phyloP scores from a whole-genome alignment of 2,113 vertebrate genomes.

The Bombycilla garrulus region DNA sequence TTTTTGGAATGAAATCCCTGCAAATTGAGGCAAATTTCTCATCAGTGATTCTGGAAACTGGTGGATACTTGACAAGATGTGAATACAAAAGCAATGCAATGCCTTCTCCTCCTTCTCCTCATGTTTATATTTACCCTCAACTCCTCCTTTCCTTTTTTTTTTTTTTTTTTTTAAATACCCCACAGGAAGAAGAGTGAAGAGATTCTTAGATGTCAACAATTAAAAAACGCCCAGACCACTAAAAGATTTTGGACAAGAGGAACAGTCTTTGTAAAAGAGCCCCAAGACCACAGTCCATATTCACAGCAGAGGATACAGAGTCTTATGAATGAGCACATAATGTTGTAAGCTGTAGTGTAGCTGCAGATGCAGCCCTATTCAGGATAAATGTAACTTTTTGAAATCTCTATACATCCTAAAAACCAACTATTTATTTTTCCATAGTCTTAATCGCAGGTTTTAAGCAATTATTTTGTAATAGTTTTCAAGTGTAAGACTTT shows the following conservation, averaged over 20 bases:
- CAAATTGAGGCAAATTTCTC: not conserved
- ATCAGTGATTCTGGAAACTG: not conserved
- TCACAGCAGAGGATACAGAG: not conserved
- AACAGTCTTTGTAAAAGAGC: not conserved
- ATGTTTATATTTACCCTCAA: not conserved
- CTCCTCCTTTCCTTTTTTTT: not conserved
- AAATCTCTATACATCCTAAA: not conserved
- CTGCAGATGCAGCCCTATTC: not conserved
- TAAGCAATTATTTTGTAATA: not conserved
- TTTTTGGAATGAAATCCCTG: not conserved
- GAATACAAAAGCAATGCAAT: not conserved
- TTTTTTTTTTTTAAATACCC: not conserved
- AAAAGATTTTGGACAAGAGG: not conserved
- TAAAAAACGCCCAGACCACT: rapidly evolving
- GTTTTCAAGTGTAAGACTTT: not conserved
- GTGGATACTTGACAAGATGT: not conserved
- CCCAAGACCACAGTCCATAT: not conserved
- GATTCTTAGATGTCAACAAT: not conserved
- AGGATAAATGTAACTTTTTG: not conserved
- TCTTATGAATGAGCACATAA: not conserved
- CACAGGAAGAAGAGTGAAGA: not conserved
- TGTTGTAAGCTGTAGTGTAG: not conserved
- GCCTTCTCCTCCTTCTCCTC: not conserved
- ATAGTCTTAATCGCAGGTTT: not conserved
- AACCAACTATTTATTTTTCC: not conserved